Conservation (phyloP, 2,797 vertebrate species). For the Acrossocheilus wenchowensis region DNA sequence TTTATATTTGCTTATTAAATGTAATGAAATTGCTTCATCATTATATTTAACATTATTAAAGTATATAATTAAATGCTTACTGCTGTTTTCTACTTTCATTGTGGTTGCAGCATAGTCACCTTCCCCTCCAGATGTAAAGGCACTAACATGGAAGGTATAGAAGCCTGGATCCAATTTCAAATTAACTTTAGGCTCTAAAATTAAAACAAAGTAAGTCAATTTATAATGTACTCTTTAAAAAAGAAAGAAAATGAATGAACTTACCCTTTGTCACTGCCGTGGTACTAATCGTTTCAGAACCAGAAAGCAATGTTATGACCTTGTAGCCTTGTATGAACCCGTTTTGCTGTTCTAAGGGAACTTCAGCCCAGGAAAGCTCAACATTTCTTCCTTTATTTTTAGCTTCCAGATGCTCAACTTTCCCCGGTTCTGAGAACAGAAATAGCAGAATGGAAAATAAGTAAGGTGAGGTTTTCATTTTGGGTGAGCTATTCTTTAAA, state of each 20-base stretch:
- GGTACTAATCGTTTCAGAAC: not conserved
- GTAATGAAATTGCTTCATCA: not conserved
- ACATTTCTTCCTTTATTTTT: slow-evolving; percentile 35
- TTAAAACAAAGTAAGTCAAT: not conserved
- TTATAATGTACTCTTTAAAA: not conserved
- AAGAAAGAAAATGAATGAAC: not conserved
- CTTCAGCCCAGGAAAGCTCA: slow-evolving; percentile 67
- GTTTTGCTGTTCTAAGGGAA: slow-evolving; percentile 55
- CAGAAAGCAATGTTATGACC: slow-evolving; percentile 31
- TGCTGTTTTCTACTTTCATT: slow-evolving; percentile 35
- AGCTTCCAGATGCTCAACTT: slow-evolving; percentile 50
- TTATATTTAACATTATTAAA: not conserved
- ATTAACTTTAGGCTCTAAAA: not conserved
- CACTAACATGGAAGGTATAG: slow-evolving; percentile 67
- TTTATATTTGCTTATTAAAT: not conserved
- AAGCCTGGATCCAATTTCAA: not conserved
- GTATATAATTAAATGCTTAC: not conserved
- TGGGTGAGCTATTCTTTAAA: not conserved
- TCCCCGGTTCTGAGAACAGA: slow-evolving; percentile 46
- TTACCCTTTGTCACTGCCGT: rapidly evolving
- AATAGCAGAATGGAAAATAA: not conserved
- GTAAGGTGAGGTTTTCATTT: not conserved
- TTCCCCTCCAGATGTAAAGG: slow-evolving; percentile 68
- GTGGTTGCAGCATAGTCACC: not conserved
- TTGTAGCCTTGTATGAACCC: slow-evolving; percentile 70